phyloP scores from a whole-genome alignment of 2,797 vertebrate genomes.

The Spheniscus humboldti region DNA sequence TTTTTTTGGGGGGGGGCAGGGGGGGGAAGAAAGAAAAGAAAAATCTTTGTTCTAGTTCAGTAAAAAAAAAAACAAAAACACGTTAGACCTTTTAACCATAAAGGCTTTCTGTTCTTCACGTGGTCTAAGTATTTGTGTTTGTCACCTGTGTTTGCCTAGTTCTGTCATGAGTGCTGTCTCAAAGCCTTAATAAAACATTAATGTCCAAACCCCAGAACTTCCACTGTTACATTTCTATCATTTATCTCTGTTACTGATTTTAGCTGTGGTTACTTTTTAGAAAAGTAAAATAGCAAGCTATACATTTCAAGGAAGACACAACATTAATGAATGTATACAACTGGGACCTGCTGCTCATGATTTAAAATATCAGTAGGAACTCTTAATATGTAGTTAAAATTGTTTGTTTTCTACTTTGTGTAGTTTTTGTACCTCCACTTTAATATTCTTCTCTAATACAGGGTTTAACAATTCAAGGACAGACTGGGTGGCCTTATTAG shows the following conservation, averaged over 20 bases:
- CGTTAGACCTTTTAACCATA: background rate
- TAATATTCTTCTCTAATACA: background rate
- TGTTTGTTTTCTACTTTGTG: background rate
- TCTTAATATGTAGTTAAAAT: background rate
- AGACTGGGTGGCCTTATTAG: background rate
- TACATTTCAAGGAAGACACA: background rate
- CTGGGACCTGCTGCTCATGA: background rate
- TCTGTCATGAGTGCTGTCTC: background rate
- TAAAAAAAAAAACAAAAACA: background rate
- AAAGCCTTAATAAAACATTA: constrained; percentile 29
- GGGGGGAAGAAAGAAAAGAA: background rate
- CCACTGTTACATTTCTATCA: background rate
- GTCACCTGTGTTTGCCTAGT: constrained; percentile 21
- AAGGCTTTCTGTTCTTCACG: background rate
- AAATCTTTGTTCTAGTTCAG: background rate
- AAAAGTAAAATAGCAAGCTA: background rate
- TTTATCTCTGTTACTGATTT: background rate
- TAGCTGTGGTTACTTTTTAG: background rate
- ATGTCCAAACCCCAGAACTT: constrained; percentile 1
- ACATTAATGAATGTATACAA: background rate
- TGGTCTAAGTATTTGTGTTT: background rate
- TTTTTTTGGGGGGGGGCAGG: no score
- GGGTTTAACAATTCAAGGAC: background rate
- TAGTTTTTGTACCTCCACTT: background rate
- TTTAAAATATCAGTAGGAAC: background rate